A percentile compares a stretch with the other conserved stretches of the same genome.
phyloP scores from a whole-genome alignment of 2,888 invertebrate species.

The Drosophila acutilabella region DNA sequence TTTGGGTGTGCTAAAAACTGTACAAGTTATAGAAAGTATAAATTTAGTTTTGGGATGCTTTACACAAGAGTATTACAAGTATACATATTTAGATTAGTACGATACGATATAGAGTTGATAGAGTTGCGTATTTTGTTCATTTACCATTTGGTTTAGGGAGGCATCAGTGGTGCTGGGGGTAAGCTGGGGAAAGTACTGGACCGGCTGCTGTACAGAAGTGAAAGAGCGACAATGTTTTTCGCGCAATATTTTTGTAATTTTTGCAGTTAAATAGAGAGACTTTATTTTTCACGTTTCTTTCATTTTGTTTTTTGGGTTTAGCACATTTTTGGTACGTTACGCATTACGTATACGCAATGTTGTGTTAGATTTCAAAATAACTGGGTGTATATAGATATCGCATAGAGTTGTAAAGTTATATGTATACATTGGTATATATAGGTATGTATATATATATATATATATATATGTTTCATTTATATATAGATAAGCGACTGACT shows the following conservation, averaged over 20 bases:
- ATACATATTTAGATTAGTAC: constrained; percentile 4
- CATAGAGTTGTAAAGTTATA: constrained; percentile 59
- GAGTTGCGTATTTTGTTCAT: constrained; percentile 64
- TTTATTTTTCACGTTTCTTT: constrained; percentile 76
- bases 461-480: constrained; percentile 27
- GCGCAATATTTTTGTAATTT: constrained; percentile 43
- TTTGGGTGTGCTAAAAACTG: constrained; percentile 40
- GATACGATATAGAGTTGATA: constrained; percentile 35
- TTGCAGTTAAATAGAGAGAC: constrained; percentile 83
- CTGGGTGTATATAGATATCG: constrained; percentile 65
- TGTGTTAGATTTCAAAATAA: constrained; percentile 58
- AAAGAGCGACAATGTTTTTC: constrained; percentile 30
- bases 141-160: constrained; percentile 66
- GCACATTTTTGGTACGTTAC: constrained; percentile 60
- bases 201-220: constrained; percentile 50
- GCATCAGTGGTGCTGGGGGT: constrained; percentile 31
- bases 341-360: constrained; percentile 51
- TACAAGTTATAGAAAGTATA: constrained; percentile 45
- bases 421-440: constrained; percentile 53
- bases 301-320: constrained; percentile 38
- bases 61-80: constrained; percentile 38
- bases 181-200: constrained; percentile 14
- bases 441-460: constrained; percentile 26
- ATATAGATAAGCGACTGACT: constrained; percentile 52
- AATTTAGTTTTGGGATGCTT: constrained; percentile 53